Evolutionary conservation across 2,113 vertebrate genomes (phyloP), one percentile per base, ranked within the genome.

Genomic region (Brevimyrus niger): DNA sequence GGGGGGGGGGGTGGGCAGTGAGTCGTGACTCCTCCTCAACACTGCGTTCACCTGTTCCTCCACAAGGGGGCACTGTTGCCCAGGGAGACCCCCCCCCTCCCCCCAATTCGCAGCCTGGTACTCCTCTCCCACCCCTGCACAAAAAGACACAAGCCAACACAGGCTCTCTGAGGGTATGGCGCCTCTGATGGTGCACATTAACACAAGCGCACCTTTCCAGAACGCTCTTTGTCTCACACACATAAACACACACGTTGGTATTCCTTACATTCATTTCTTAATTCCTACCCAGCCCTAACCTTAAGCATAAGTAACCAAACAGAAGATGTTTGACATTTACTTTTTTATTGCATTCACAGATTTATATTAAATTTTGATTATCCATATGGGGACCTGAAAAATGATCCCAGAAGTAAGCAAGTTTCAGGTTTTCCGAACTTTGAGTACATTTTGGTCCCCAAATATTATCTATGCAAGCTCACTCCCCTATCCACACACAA

Each of bases 41-140:
- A 3, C n/a, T 2, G n/a, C 6, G 11, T 35, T 89, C 83, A 89
- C 92, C 92, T 92, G 92, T 91, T 91, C 88, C 38, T 76, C 94
- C 95, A 95, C 93, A 91, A 94, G 95, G 94, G 94, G 95, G 94
- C 94, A 94, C 91, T 95, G 94, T 95, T 95, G 95, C 92, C 93
- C 93, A 95, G 92, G 91, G 85, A 92, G 93, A 91, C 93, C 3
- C 42, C 80, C 19, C 19, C 3, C 15, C 31, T 50, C 93, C 3
- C 42, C 80, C 19, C 19, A 7, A 31, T 51, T 50, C n/a, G 58
- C 48, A 31, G 5, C 11, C 50, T 15, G 6, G 35, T 15, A 47
- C 7, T 2, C 84, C 84, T 27, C 23, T 0, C 1, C 46, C n/a
- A n/a, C 23, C 21, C 3, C n/a, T 27, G 47, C n/a, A 50, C 46